Conservation (phyloP, 2,888 invertebrate genomes). For the Stenurella melanura region DNA sequence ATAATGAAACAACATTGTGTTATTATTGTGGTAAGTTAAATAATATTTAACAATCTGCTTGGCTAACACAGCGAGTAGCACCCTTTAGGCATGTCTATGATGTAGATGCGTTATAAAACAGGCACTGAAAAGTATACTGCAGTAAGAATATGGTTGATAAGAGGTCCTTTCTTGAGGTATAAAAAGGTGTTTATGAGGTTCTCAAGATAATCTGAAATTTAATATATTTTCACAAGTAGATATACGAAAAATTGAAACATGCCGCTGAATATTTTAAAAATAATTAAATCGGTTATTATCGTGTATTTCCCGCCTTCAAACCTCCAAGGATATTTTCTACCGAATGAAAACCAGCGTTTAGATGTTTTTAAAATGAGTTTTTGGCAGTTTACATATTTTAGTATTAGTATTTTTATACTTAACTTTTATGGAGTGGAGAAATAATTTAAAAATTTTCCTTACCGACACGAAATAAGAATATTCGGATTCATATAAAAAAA, state of each 20-base stretch:
- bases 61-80: not conserved
- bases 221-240: slow-evolving; percentile 54
- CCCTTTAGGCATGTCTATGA: slow-evolving; percentile 18
- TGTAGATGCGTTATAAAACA: slow-evolving; percentile 33
- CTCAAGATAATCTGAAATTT: slow-evolving; percentile 53
- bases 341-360: slow-evolving; percentile 25
- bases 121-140: slow-evolving; percentile 34
- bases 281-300: slow-evolving; percentile 57
- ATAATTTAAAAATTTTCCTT: not conserved
- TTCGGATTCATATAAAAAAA: too few relatives aligned
- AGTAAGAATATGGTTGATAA: slow-evolving; percentile 37
- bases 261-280: slow-evolving; percentile 59
- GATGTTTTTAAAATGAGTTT: slow-evolving; percentile 8
- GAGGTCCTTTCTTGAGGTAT: slow-evolving; percentile 35
- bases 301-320: slow-evolving; percentile 48
- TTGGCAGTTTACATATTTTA: slow-evolving; percentile 3
- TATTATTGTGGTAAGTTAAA: not conserved
- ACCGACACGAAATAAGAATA: too few relatives aligned
- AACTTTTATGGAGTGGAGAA: not conserved
- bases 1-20: not conserved
- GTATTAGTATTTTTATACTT: slow-evolving; percentile 18
- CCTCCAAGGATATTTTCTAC: slow-evolving; percentile 13
- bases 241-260: slow-evolving; percentile 55
- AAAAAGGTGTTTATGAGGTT: slow-evolving; percentile 48
- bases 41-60: not conserved